Percentiles rank a stretch among this genome's conserved stretches.
Conservation (phyloP, 2,797 vertebrate genomes). For the Danio kyathit region DNA sequence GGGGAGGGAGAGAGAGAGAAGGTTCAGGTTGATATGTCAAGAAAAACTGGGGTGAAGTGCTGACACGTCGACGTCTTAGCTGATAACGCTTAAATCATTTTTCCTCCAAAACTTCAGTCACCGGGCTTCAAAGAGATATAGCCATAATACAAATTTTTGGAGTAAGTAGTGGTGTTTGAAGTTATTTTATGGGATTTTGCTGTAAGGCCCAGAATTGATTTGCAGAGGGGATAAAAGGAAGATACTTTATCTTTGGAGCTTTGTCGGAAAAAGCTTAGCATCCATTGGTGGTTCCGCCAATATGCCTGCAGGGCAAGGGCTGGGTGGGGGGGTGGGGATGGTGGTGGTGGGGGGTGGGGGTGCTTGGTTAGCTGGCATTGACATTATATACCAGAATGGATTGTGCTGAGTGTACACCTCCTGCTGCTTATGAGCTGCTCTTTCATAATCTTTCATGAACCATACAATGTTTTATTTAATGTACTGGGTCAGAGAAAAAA, state of each 20-base stretch:
- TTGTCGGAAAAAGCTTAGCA: conserved; percentile 99
- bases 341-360: background rate
- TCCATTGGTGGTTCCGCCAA: conserved; percentile 98
- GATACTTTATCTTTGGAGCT: conserved; percentile 99
- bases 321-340: conserved; percentile 69
- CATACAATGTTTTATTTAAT: conserved; percentile 99
- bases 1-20: conserved; percentile 68
- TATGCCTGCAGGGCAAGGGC: conserved; percentile 91
- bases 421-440: conserved; percentile 97
- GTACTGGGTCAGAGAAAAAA: conserved; percentile 97
- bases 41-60: conserved; percentile 94
- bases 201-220: conserved; percentile 99
- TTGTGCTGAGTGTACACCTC: conserved; percentile 93
- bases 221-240: conserved; percentile 99
- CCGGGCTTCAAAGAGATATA: conserved; percentile 98
- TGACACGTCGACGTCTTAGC: conserved; percentile 98
- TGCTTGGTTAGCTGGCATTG: conserved; percentile 86
- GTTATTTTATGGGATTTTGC: conserved; percentile 99
- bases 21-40: conserved; percentile 96
- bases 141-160: conserved; percentile 99
- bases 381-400: conserved; percentile 95
- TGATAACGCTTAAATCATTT: conserved; percentile 99
- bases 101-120: conserved; percentile 99
- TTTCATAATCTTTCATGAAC: conserved; percentile 99
- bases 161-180: conserved; percentile 99